Percentiles rank a stretch among this genome's conserved stretches.
phyloP scores from a whole-genome alignment of 2,797 vertebrate species.

The Acanthis flammea region DNA sequence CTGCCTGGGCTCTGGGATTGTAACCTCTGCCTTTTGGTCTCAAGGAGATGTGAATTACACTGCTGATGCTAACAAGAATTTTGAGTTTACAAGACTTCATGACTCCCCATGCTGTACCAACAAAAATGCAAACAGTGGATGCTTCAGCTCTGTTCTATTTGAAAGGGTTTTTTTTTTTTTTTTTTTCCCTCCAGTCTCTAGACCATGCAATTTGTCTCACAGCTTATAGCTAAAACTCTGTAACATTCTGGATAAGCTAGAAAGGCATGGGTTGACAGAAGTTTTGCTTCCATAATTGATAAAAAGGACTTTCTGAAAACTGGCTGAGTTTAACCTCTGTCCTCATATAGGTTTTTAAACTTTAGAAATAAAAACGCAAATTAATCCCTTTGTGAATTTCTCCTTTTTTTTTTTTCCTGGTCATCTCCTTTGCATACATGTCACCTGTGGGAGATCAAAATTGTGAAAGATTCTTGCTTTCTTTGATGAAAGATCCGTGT shows the following conservation, averaged over 20 bases:
- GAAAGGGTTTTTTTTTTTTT: neutral
- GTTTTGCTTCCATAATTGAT: neutral
- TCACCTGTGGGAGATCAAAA: neutral
- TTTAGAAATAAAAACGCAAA: neutral
- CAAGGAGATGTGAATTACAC: neutral
- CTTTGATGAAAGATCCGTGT: neutral
- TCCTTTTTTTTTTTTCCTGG: neutral
- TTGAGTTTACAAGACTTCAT: neutral
- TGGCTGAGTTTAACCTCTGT: neutral
- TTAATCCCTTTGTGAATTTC: neutral
- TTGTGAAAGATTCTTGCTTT: neutral
- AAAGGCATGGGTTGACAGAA: neutral
- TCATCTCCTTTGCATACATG: neutral
- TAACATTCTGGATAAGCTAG: neutral
- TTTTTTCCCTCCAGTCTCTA: accelerated
- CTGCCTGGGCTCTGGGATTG: neutral
- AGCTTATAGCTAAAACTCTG: neutral
- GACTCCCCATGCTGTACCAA: neutral
- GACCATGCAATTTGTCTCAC: neutral
- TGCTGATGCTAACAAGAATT: neutral
- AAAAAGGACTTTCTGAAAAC: neutral
- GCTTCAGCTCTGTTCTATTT: neutral
- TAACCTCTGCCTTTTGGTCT: neutral
- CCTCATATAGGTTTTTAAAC: neutral
- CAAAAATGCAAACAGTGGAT: neutral